These are phyloP conservation scores for Phyllopteryx taeniolatus DNA, from an alignment of 2,113 vertebrate genomes.

Conservation along the genomic window DNA sequence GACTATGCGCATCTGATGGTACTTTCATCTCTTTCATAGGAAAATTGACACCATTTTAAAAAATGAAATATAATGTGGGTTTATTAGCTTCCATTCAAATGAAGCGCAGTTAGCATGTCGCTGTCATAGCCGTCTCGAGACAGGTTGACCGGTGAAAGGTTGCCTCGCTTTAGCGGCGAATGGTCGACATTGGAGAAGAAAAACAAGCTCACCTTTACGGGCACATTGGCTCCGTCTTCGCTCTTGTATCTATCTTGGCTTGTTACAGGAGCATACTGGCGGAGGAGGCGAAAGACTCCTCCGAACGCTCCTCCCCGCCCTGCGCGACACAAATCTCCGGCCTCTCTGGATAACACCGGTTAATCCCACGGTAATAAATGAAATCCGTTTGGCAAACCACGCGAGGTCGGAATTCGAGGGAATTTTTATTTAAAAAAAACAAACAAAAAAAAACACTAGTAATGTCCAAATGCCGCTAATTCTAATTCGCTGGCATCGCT, in stretches of 20 bases:
- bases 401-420: constrained; percentile 28
- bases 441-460: neutral
- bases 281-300: neutral
- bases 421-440: neutral
- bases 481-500: constrained; percentile 17
- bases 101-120: neutral
- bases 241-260: neutral
- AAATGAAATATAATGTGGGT: neutral
- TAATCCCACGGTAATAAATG: constrained; percentile 51
- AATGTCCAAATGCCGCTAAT: neutral
- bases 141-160: constrained; percentile 10
- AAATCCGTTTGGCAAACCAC: constrained; percentile 29
- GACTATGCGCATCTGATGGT: neutral
- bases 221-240: constrained; percentile 30
- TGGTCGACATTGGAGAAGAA: neutral
- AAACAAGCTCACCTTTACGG: constrained; percentile 51
- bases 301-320: constrained; percentile 59
- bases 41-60: neutral
- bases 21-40: neutral
- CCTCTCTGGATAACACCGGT: constrained; percentile 51
- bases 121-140: neutral
- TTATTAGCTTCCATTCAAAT: neutral
- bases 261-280: constrained; percentile 42
- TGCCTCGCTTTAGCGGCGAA: neutral
- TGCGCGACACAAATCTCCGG: constrained; percentile 50